Percentiles rank a stretch among this genome's conserved stretches.
These are phyloP conservation scores for Schizopygopsis pylzovi DNA, from an alignment of 2,797 vertebrate species.

Conservation along the genomic window DNA sequence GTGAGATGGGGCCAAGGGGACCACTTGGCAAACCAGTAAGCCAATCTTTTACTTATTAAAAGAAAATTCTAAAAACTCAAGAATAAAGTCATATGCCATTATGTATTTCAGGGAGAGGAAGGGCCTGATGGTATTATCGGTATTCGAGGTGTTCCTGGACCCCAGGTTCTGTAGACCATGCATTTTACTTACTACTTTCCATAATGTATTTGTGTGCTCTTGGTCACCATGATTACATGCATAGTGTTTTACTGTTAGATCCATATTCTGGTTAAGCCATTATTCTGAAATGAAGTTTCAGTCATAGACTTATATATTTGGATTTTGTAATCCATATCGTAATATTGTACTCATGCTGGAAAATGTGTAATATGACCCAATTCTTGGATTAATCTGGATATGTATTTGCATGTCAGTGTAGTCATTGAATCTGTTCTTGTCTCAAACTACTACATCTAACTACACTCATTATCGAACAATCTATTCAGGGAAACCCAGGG, in stretches of 20 bases:
- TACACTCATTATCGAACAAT: not conserved
- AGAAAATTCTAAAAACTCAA: not conserved
- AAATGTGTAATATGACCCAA: not conserved
- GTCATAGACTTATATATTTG: not conserved
- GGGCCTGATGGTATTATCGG: conserved; percentile 71
- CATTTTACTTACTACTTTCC: not conserved
- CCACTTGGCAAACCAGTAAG: conserved; percentile 69
- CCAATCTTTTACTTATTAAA: not conserved
- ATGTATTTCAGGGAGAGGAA: conserved; percentile 71
- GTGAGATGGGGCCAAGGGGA: conserved; percentile 71
- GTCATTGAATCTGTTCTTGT: not conserved
- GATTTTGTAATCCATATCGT: not conserved
- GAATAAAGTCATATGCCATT: not conserved
- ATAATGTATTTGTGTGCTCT: not conserved
- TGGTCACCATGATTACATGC: too few species aligned
- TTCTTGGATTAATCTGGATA: not conserved
- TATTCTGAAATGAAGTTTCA: not conserved
- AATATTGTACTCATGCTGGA: not conserved
- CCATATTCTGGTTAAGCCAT: not conserved
- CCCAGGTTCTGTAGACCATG: conserved; percentile 71
- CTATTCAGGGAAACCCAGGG: conserved; percentile 73
- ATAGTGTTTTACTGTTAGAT: not conserved
- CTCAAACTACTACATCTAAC: not conserved
- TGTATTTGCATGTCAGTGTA: not conserved
- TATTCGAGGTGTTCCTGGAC: conserved; percentile 73